Percentiles rank a stretch among this genome's conserved stretches.
These are phyloP conservation scores for Acleris holmiana DNA, from an alignment of 2,888 invertebrate genomes.

Conservation along the genomic window DNA sequence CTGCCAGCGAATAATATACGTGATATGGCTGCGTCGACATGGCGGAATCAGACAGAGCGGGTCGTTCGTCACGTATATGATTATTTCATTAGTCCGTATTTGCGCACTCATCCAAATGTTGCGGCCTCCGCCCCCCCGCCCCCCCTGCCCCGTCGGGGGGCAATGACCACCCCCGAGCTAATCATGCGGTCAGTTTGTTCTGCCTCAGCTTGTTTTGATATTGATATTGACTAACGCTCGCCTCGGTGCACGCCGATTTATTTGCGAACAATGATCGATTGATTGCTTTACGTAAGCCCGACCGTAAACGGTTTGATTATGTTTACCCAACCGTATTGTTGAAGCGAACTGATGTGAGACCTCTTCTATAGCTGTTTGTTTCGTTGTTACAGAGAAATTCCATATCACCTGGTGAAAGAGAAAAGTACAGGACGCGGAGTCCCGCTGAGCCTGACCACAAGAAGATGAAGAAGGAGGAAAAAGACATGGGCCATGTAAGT, in stretches of 20 bases:
- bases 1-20: constrained; percentile 40
- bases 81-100: constrained; percentile 84
- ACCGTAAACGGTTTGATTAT: constrained; percentile 81
- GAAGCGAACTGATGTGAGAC: constrained; percentile 39
- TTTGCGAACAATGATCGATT: constrained; percentile 84
- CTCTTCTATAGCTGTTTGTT: constrained; percentile 49
- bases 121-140: constrained; percentile 52
- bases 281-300: constrained; percentile 77
- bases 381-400: constrained; percentile 89
- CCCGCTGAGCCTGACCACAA: constrained; percentile 89
- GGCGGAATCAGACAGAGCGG: constrained; percentile 67
- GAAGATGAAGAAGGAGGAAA: constrained; percentile 92
- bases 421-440: constrained; percentile 92
- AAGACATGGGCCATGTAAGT: constrained; percentile 92
- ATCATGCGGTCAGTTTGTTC: constrained; percentile 85
- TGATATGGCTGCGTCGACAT: constrained; percentile 61
- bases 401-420: constrained; percentile 92
- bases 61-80: constrained; percentile 81
- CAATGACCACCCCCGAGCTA: constrained; percentile 81
- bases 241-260: constrained; percentile 81
- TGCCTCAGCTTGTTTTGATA: constrained; percentile 84
- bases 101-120: constrained; percentile 80
- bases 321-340: constrained; percentile 72
- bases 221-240: constrained; percentile 82
- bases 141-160: constrained; percentile 55